These are phyloP conservation scores for Ptilorrhoa leucosticta DNA, from an alignment of 2,113 vertebrate species.

Conservation along the genomic window DNA sequence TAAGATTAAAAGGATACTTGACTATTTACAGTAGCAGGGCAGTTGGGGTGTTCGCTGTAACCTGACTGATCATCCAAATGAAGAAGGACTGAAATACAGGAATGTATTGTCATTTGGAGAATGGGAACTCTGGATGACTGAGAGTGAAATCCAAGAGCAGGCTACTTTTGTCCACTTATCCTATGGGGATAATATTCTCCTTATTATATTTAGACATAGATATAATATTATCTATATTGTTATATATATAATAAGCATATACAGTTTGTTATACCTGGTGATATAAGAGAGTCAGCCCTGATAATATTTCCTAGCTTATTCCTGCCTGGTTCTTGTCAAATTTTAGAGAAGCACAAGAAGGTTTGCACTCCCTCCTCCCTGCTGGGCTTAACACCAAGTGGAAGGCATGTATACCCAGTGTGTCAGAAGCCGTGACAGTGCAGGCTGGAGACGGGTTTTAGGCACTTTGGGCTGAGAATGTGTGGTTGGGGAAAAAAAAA, in stretches of 20 bases:
- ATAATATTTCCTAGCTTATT: neutral
- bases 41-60: neutral
- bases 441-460: neutral
- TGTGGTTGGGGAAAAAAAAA: neutral
- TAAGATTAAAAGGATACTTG: slow-evolving; percentile 8
- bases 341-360: neutral
- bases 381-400: neutral
- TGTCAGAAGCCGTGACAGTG: neutral
- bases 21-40: neutral
- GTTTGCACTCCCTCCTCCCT: neutral
- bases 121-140: neutral
- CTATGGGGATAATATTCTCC: neutral
- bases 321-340: neutral
- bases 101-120: neutral
- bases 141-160: neutral
- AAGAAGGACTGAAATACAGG: neutral
- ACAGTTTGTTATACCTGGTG: neutral
- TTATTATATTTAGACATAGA: neutral
- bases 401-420: neutral
- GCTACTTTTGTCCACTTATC: neutral
- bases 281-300: neutral
- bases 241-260: neutral
- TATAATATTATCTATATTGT: neutral
- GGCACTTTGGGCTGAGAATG: neutral
- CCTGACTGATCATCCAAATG: neutral